phyloP scores from a whole-genome alignment of 2,888 invertebrate genomes.

The Drosophila antonietae region DNA sequence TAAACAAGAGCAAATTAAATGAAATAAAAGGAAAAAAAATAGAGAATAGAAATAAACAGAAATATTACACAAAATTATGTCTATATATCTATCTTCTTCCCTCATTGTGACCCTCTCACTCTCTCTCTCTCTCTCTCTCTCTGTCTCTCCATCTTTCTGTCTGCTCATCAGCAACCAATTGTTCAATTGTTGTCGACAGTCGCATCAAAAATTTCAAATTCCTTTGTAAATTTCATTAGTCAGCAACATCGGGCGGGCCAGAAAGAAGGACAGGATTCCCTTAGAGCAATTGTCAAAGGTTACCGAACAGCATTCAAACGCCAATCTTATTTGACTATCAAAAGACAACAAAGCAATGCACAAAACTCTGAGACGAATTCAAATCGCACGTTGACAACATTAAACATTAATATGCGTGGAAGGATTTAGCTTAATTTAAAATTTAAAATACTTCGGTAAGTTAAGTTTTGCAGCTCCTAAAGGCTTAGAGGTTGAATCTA shows the following conservation, averaged over 20 bases:
- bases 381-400: background rate
- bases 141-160: background rate
- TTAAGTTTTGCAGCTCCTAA: background rate
- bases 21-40: background rate
- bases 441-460: background rate
- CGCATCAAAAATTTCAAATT: constrained; percentile 35
- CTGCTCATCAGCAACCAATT: constrained; percentile 71
- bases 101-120: too few relatives aligned
- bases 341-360: constrained; percentile 3
- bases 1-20: constrained; percentile 1
- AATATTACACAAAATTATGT: constrained; percentile 5
- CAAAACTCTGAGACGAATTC: background rate
- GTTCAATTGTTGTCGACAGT: constrained; percentile 54
- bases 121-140: background rate
- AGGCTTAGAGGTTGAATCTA: background rate
- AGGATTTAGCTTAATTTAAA: background rate
- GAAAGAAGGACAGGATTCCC: background rate
- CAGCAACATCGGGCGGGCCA: background rate
- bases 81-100: background rate
- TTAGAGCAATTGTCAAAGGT: constrained; percentile 7
- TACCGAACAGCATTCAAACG: background rate
- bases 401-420: background rate
- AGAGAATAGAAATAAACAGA: background rate
- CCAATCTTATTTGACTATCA: constrained; percentile 7
- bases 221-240: constrained; percentile 13